Evolutionary conservation across 2,888 invertebrate species (phyloP).

Genomic region (Polietes domitor): DNA sequence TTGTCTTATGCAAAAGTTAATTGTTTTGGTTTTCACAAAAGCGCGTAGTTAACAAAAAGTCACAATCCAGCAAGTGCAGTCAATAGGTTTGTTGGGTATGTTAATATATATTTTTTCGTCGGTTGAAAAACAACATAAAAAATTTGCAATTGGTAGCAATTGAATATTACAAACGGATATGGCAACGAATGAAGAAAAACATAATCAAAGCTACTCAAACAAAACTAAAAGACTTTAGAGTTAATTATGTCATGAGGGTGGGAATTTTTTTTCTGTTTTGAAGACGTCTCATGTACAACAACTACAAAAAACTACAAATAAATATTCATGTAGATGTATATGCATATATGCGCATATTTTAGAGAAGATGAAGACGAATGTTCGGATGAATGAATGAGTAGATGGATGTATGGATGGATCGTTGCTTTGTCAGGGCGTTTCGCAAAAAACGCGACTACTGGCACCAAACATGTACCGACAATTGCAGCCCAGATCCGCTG

Average conservation of each 20-base stretch:
- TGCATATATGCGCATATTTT: conserved; percentile 29
- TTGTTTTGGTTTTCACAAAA: no score
- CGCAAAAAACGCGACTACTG: conserved; percentile 19
- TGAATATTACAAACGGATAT: conserved; percentile 64
- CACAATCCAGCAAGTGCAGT: no score
- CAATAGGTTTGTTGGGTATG: no score
- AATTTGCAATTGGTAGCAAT: conserved; percentile 62
- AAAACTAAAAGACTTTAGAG: conserved; percentile 60
- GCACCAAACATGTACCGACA: background rate
- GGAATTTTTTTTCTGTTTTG: conserved; percentile 70
- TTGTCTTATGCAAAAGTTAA: no score
- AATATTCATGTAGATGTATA: background rate
- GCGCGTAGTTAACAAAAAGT: no score
- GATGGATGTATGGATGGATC: background rate
- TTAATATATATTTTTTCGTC: no score
- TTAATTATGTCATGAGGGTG: conserved; percentile 81
- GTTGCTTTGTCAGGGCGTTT: conserved; percentile 7
- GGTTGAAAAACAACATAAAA: conserved; percentile 39
- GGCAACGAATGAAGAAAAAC: background rate
- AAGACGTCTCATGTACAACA: conserved; percentile 1
- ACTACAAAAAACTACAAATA: background rate
- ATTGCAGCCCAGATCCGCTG: background rate
- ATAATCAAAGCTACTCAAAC: background rate
- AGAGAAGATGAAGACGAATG: conserved; percentile 44
- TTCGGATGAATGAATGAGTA: background rate